Percentiles rank a stretch among this genome's conserved stretches.
These are phyloP conservation scores for Hanleya hanleyi DNA, from an alignment of 2,888 invertebrate genomes.

Conservation along the genomic window DNA sequence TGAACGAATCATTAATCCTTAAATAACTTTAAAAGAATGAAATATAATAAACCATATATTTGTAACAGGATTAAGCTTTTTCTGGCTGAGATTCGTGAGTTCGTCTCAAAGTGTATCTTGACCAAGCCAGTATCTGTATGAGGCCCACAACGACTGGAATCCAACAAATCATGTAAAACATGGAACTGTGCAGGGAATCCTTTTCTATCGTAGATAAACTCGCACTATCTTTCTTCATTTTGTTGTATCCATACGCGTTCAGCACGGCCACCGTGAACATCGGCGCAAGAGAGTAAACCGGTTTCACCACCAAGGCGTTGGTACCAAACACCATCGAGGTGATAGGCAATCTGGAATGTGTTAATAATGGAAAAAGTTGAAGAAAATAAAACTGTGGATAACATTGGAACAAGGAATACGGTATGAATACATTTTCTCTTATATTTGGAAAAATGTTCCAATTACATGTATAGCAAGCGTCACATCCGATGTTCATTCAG, in stretches of 20 bases:
- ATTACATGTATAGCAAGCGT: no score
- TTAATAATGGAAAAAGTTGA: no score
- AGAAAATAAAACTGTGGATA: no score
- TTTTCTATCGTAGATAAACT: slow-evolving; percentile 19
- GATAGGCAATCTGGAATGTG: slow-evolving; percentile 44
- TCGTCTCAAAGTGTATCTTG: slow-evolving; percentile 48
- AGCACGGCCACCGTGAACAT: slow-evolving; percentile 49
- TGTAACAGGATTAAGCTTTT: no score
- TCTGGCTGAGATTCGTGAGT: slow-evolving; percentile 21
- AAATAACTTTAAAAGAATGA: no score
- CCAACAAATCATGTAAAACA: slow-evolving; percentile 57
- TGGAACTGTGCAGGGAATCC: slow-evolving; percentile 43
- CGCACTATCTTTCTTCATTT: background rate
- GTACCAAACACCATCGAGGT: slow-evolving; percentile 58
- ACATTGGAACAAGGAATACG: no score
- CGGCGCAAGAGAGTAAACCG: slow-evolving; percentile 53
- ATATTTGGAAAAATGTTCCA: no score
- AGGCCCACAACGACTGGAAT: slow-evolving; percentile 53
- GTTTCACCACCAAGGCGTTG: slow-evolving; percentile 58
- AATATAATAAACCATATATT: no score
- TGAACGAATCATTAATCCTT: no score
- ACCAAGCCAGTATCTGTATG: slow-evolving; percentile 59
- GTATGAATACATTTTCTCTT: no score
- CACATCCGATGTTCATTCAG: no score
- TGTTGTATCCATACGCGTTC: slow-evolving; percentile 41